Conservation (phyloP, 2,113 vertebrate species). For the Seriola quinqueradiata region DNA sequence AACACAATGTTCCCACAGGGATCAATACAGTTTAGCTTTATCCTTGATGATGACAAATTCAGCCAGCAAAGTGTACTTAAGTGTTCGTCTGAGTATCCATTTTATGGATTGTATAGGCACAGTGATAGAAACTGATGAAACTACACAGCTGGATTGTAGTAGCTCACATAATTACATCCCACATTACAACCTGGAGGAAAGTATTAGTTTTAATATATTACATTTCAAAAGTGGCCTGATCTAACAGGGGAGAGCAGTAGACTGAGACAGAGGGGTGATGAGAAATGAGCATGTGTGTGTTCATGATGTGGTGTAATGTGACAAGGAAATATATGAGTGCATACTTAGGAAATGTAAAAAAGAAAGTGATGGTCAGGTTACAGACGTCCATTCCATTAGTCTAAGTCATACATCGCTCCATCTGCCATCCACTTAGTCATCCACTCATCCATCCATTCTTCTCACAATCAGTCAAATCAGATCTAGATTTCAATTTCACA, state of each 20-base stretch:
- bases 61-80: constrained; percentile 40
- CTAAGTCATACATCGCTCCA: neutral
- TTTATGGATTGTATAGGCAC: constrained; percentile 50
- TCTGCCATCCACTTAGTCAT: too few species aligned
- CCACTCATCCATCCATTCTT: neutral
- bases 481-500: too few species aligned
- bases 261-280: neutral
- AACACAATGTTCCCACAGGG: constrained; percentile 42
- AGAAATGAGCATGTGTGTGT: neutral
- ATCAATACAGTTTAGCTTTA: constrained; percentile 50
- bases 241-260: neutral
- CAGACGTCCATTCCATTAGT: constrained; percentile 3
- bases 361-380: constrained; percentile 26
- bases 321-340: constrained; percentile 17
- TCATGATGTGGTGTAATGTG: constrained; percentile 3
- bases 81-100: constrained; percentile 43
- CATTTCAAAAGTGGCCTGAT: constrained; percentile 17
- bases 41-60: constrained; percentile 46
- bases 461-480: neutral
- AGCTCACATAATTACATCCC: constrained; percentile 10
- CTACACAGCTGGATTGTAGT: neutral
- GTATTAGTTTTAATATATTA: constrained; percentile 23
- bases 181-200: constrained; percentile 16
- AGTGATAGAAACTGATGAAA: constrained; percentile 51
- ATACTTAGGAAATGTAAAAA: constrained; percentile 15